Percentiles rank a stretch among this genome's conserved stretches.
Conservation (phyloP, 2,888 invertebrate species). For the Liodrosophila aerea region DNA sequence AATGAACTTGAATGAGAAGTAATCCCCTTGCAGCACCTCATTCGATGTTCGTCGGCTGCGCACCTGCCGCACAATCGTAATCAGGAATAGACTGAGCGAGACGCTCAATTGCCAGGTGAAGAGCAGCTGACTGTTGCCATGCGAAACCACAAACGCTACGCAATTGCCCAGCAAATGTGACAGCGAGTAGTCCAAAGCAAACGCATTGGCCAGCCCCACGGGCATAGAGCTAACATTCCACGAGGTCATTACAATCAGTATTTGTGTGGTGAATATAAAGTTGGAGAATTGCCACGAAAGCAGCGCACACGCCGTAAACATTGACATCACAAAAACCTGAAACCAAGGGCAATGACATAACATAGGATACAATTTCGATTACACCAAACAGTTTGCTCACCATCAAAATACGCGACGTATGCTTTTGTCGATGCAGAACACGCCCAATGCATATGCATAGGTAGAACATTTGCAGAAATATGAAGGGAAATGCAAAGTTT, state of each 20-base stretch:
- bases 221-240: slow-evolving; percentile 85
- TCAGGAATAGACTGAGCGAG: slow-evolving; percentile 74
- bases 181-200: slow-evolving; percentile 79
- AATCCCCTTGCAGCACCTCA: slow-evolving; percentile 45
- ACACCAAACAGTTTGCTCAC: no score
- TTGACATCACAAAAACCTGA: slow-evolving; percentile 77
- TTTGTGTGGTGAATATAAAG: slow-evolving; percentile 90
- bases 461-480: slow-evolving; percentile 88
- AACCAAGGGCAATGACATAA: background rate
- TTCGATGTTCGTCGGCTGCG: slow-evolving; percentile 47
- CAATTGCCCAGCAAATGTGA: slow-evolving; percentile 79
- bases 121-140: slow-evolving; percentile 79
- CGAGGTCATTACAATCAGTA: slow-evolving; percentile 87
- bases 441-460: slow-evolving; percentile 84
- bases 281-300: slow-evolving; percentile 92
- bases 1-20: slow-evolving; percentile 75
- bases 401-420: slow-evolving; percentile 63
- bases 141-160: slow-evolving; percentile 78
- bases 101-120: slow-evolving; percentile 81
- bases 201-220: slow-evolving; percentile 81
- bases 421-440: slow-evolving; percentile 64
- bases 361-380: no score
- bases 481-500: slow-evolving; percentile 92
- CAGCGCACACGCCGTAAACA: slow-evolving; percentile 79
- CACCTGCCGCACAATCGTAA: slow-evolving; percentile 66